These are phyloP conservation scores for Bergia sp. DNA, from an alignment of 92 coral and sea anemone species.

Conservation along the genomic window DNA sequence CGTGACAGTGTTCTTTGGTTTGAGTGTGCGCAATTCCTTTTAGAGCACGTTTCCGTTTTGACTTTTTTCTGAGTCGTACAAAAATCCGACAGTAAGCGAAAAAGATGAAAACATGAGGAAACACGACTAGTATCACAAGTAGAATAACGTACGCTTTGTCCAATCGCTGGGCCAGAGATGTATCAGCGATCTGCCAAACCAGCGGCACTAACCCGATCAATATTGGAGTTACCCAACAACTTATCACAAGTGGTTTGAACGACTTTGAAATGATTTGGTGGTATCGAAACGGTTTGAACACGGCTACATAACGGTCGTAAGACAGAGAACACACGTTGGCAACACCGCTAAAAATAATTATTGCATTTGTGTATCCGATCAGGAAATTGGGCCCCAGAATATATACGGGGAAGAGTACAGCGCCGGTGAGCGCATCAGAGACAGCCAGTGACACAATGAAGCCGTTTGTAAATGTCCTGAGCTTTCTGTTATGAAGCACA, in stretches of 20 bases:
- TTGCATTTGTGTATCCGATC: constrained; percentile 32
- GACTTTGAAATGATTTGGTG: constrained; percentile 22
- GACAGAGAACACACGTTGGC: constrained; percentile 31
- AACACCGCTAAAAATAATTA: constrained; percentile 31
- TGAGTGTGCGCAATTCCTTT: background rate
- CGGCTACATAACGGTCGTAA: constrained; percentile 38
- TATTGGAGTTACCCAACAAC: constrained; percentile 14
- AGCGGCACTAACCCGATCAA: constrained; percentile 25
- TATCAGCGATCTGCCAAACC: constrained; percentile 1
- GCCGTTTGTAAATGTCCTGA: constrained; percentile 26
- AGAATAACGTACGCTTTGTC: background rate
- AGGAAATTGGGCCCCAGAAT: constrained; percentile 23
- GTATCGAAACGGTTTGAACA: constrained; percentile 30
- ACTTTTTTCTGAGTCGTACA: constrained; percentile 16
- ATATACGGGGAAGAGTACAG: constrained; percentile 37
- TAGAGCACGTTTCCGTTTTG: background rate
- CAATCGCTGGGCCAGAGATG: background rate
- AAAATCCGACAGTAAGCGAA: constrained; percentile 34
- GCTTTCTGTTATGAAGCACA: constrained; percentile 17
- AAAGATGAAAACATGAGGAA: constrained; percentile 5
- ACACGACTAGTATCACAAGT: background rate
- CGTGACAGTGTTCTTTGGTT: too few relatives aligned
- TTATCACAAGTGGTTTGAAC: constrained; percentile 4
- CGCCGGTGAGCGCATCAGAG: constrained; percentile 34
- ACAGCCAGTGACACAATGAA: constrained; percentile 33